Base-by-base conservation (phyloP, 35 echinoderm and acorn worm species). In the Apostichopus californicus region DNA sequence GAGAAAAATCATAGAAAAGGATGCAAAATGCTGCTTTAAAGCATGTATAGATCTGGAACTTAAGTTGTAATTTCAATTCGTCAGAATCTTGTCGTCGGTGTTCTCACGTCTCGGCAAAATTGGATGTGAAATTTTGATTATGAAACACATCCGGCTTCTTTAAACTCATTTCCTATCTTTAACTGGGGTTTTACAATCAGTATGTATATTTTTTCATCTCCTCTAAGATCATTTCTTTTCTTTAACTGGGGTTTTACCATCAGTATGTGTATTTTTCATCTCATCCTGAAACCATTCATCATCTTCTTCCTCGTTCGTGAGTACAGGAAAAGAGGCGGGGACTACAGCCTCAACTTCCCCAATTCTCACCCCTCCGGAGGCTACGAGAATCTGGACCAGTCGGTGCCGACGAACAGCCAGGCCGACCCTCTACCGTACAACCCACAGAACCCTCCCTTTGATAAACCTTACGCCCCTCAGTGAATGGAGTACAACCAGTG, bases 361-460 rank as follows among this genome's bases (percentile, higher is more conserved):
- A 88, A 81, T 53, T 77, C 92, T 73, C 73, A 78, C 0, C 77
- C 87, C 13, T 59, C 80, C 4, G 79, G 92, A 26, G 96, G 96
- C 55, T 98, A 98, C 54, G 96, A 98, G 79, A 98, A 98, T 86
- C 93, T 98, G 77, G 96, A 98, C 90, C 96, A 98, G 78, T 91
- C 96, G 24, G 89, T 98, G 57, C 96, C 96, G 12, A 95, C 94
- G 66, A 98, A 98, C 77, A 95, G 95, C 66, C 96, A 98, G 77
- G 94, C 95, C 34, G 96, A 98, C 34, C 89, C 89, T 25, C 77
- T 79, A 57, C 92, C 60, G 66, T 94, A 54, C 96, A 98, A 83
- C 80, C 92, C 81, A 55, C 89, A 91, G 89, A 77, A 77, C 73
- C 77, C 71, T 6, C 89, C 89, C 15, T 91, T 91, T 79, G 89